Conservation (phyloP, 2,113 vertebrate genomes). For the Hyla sarda region DNA sequence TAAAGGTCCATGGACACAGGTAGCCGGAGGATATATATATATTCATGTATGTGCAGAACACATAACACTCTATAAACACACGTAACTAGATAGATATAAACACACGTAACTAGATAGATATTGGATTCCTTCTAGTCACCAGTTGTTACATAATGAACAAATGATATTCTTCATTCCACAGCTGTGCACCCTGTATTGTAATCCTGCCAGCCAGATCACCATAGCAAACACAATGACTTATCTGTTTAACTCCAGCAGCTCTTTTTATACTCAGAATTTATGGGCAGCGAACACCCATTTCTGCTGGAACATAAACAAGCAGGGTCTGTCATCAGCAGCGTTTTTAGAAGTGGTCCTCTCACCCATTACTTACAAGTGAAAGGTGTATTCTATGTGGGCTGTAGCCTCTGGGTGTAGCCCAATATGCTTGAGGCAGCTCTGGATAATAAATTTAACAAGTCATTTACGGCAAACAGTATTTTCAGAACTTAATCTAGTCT, state of each 20-base stretch:
- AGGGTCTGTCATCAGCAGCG: neutral
- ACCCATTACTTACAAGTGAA: neutral
- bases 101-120: neutral
- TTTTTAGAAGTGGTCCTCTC: neutral
- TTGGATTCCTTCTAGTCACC: neutral
- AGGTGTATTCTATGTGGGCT: neutral
- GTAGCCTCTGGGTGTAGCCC: neutral
- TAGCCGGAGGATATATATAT: neutral
- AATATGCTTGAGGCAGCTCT: neutral
- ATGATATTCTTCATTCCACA: conserved; percentile 27
- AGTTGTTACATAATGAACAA: neutral
- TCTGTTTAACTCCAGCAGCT: conserved; percentile 11
- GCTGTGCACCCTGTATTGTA: conserved; percentile 31
- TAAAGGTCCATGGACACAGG: too few species aligned
- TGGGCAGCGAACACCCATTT: neutral
- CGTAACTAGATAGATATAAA: neutral
- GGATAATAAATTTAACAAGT: neutral
- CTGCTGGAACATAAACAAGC: conserved; percentile 27
- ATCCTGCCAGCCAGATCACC: conserved; percentile 5
- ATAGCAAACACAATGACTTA: conserved; percentile 3
- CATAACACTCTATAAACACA: neutral
- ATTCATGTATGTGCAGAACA: neutral
- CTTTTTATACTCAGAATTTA: conserved; percentile 25
- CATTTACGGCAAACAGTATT: neutral
- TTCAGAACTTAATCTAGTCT: neutral